A percentile compares a stretch with the other conserved stretches of the same genome.
These are phyloP conservation scores for Nothobranchius furzeri DNA, from an alignment of 2,113 vertebrate species.

Conservation along the genomic window DNA sequence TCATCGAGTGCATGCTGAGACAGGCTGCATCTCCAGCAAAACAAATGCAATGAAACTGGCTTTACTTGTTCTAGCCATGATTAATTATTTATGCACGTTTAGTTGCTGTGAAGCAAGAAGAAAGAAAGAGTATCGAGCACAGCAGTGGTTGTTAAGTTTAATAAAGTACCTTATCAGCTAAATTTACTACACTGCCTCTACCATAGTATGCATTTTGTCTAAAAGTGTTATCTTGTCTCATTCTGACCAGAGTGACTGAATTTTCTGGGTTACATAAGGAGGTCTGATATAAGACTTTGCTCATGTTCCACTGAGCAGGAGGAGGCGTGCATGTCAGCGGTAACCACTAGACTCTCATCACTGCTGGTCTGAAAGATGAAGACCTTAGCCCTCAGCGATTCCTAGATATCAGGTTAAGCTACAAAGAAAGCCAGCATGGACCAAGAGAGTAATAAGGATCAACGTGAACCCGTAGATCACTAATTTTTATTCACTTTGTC, in stretches of 20 bases:
- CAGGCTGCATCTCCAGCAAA: constrained; percentile 12
- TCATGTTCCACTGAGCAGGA: constrained; percentile 22
- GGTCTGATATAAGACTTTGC: constrained; percentile 35
- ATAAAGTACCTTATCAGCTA: neutral
- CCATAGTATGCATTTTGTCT: constrained; percentile 3
- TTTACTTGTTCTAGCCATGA: constrained; percentile 31
- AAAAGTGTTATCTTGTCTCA: constrained; percentile 1
- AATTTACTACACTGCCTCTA: neutral
- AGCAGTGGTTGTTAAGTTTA: neutral
- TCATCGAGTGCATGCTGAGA: constrained; percentile 3
- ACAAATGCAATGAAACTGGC: constrained; percentile 28
- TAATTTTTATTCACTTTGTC: constrained; percentile 32
- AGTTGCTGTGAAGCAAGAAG: constrained; percentile 1
- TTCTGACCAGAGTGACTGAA: constrained; percentile 11
- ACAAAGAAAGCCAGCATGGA: constrained; percentile 1
- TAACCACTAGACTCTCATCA: constrained; percentile 9
- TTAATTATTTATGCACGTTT: constrained; percentile 22
- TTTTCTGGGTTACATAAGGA: constrained; percentile 36
- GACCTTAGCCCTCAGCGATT: constrained; percentile 17
- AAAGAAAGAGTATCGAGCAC: neutral
- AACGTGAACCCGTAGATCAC: neutral
- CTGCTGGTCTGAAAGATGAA: constrained; percentile 4
- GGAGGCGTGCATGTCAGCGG: constrained; percentile 30
- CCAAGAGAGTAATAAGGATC: constrained; percentile 2
- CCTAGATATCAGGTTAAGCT: constrained; percentile 8